Evolutionary conservation across 2,113 vertebrate genomes (phyloP), one percentile per base, ranked within the genome.

Genomic region (Tenebrosternarchus preto): DNA sequence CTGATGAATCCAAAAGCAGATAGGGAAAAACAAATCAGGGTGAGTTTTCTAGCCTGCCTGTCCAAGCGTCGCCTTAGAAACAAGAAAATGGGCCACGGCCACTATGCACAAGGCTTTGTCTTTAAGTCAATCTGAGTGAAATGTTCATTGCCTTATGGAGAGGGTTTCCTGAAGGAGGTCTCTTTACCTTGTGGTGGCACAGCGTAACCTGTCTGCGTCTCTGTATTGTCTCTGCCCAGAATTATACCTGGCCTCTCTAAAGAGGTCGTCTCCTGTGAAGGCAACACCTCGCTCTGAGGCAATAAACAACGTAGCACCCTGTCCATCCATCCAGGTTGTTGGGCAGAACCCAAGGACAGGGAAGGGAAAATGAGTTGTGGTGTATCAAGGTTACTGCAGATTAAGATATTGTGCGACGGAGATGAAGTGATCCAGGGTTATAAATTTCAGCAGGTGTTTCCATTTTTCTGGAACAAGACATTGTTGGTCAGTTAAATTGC

Each of bases 171-270:
- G 12, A 61, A 57, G 55, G 1, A 81, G 50, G 33, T 67, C 24
- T 31, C 55, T 7, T 36, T 66, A 59, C 67, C 68, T 8, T 19
- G 61, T 29, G 25, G 15, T 53, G 20, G 31, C 36, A 50, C n/a
- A 53, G 73, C 53, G 29, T 61, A 53, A 70, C 70, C 56, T 22
- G n/a, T 82, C 74, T 77, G 24, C 63, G 24, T 68, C 69, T 24
- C 15, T 24, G n/a, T 22, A 27, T 16, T 46, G 43, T 50, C 67
- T 43, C 67, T 15, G 9, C 43, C 22, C 36, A 76, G 53, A 75
- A 81, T 61, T n/a, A 29, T 61, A 27, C 53, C 46, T 15, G 11
- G 43, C 56, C 27, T 82, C 17, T 2, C 7, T 71, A 72, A 78
- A 78, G 60, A 43, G 67, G 69, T n/a, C n/a, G 50, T 61, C 27